Evolutionary conservation across 2,797 vertebrate species (phyloP).

Genomic region (Characodon lateralis): DNA sequence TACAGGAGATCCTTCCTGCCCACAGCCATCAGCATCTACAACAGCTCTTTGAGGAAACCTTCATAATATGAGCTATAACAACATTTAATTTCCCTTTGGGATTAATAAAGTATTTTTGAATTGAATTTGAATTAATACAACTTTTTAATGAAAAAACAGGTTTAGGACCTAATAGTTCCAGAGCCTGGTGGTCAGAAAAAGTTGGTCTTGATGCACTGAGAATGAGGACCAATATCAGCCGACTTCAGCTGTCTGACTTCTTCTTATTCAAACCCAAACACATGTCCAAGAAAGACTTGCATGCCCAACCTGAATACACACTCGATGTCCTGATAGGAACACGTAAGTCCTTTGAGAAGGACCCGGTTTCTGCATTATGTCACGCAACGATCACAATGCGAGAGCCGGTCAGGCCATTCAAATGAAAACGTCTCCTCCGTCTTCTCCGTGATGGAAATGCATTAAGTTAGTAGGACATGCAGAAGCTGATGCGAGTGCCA

Average conservation of each 20-base stretch:
- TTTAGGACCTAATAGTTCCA: not conserved
- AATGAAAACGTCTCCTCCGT: constrained; percentile 54
- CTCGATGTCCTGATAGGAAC: constrained; percentile 19
- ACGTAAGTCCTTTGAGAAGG: constrained; percentile 50
- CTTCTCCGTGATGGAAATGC: constrained; percentile 68
- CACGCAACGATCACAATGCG: constrained; percentile 43
- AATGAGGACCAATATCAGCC: not conserved
- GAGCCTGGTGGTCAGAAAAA: not conserved
- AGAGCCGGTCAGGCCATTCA: constrained; percentile 32
- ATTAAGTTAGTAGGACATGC: constrained; percentile 68
- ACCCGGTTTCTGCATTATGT: constrained; percentile 47
- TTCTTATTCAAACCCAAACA: not conserved
- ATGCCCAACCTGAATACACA: constrained; percentile 1
- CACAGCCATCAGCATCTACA: too few relatives aligned
- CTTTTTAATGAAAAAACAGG: not conserved
- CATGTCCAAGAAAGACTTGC: not conserved
- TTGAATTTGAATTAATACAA: too few relatives aligned
- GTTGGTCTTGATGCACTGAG: not conserved
- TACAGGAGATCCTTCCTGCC: too few relatives aligned
- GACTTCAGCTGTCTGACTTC: not conserved
- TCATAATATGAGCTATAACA: too few relatives aligned
- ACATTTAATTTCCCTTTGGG: too few relatives aligned
- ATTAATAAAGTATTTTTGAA: too few relatives aligned
- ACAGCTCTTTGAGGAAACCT: too few relatives aligned
- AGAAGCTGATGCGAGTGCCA: constrained; percentile 67